phyloP scores from a whole-genome alignment of 2,888 invertebrate species.

The Seira musarum region DNA sequence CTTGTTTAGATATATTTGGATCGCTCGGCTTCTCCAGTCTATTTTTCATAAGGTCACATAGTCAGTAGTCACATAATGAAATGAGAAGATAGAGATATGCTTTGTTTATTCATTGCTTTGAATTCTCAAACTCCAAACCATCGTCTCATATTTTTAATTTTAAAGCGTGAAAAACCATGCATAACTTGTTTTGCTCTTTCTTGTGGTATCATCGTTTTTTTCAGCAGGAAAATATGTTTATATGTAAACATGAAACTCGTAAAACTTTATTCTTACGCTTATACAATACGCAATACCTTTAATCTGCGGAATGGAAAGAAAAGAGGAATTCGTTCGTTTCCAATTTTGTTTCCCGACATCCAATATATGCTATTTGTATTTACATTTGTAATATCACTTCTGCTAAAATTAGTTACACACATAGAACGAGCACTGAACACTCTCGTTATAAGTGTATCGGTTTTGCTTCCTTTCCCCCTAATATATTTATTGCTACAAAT shows the following conservation, averaged over 20 bases:
- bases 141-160: neutral
- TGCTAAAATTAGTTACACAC: conserved; percentile 14
- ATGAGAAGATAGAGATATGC: neutral
- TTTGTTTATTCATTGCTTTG: no score
- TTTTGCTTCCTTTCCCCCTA: neutral
- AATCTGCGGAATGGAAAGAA: neutral
- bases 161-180: neutral
- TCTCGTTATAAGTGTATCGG: neutral
- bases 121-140: neutral
- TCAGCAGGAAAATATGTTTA: neutral
- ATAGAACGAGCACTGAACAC: neutral
- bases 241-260: neutral
- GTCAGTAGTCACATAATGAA: neutral
- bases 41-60: neutral
- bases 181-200: conserved; percentile 1
- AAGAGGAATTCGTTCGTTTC: neutral
- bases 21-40: neutral
- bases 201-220: neutral
- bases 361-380: neutral
- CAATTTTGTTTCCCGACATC: neutral
- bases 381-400: neutral
- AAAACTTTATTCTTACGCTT: neutral
- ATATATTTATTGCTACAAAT: neutral
- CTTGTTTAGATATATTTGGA: conserved; percentile 21
- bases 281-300: no score